Evolutionary conservation across 2,797 vertebrate genomes (phyloP).

Genomic region (Poecilia picta): DNA sequence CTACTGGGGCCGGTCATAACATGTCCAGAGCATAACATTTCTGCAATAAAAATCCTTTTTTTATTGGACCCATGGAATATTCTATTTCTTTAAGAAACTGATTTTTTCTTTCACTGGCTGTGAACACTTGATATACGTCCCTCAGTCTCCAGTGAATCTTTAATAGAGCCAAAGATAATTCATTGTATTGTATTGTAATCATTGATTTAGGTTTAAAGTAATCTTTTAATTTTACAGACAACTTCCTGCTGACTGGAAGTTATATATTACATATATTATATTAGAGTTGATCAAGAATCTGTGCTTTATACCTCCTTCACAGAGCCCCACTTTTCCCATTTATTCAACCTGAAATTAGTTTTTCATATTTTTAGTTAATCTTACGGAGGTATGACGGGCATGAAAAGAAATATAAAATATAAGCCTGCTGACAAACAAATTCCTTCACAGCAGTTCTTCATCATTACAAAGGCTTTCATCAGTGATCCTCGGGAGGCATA

Average conservation of each 20-base stretch:
- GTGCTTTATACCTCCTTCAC: conserved; percentile 25
- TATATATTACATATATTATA: no score
- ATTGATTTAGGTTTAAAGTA: not conserved
- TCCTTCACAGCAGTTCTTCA: conserved; percentile 50
- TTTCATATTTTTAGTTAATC: conserved; percentile 27
- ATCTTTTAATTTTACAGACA: not conserved
- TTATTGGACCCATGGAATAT: not conserved
- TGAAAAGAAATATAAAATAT: conserved; percentile 34
- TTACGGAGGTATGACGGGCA: conserved; percentile 32
- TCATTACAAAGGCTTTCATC: conserved; percentile 78
- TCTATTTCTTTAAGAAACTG: not conserved
- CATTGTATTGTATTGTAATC: not conserved
- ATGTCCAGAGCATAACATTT: not conserved
- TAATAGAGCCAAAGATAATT: not conserved
- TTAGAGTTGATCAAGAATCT: not conserved
- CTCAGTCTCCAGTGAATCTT: not conserved
- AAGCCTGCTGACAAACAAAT: conserved; percentile 41
- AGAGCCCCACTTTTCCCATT: no score
- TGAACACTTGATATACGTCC: not conserved
- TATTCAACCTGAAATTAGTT: conserved; percentile 35
- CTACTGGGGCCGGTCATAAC: not conserved
- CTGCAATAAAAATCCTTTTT: not conserved
- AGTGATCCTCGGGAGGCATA: conserved; percentile 64
- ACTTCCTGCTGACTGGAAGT: not conserved
- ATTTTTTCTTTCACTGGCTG: not conserved